These are phyloP conservation scores for Gobio gobio DNA, from an alignment of 2,113 vertebrate species.

Conservation along the genomic window DNA sequence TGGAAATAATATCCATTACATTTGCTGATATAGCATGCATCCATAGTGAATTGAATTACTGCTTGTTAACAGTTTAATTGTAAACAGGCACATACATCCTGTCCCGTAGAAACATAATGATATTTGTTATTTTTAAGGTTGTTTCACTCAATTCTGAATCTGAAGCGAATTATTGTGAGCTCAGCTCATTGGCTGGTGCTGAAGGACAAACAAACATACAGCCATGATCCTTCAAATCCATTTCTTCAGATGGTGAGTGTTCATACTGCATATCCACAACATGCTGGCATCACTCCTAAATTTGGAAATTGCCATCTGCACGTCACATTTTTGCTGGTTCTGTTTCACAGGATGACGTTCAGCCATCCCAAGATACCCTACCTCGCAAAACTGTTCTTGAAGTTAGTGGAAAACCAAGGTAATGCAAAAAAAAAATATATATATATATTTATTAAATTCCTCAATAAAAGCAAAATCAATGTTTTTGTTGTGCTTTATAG, in stretches of 20 bases:
- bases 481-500: neutral
- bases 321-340: neutral
- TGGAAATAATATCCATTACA: neutral
- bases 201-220: conserved; percentile 81
- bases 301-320: neutral
- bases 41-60: neutral
- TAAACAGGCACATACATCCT: too few relatives aligned
- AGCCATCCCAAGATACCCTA: conserved; percentile 84
- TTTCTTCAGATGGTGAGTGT: conserved; percentile 86
- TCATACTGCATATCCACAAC: neutral
- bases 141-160: conserved; percentile 83
- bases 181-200: conserved; percentile 86
- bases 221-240: conserved; percentile 73
- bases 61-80: neutral
- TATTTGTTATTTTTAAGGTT: conserved; percentile 73
- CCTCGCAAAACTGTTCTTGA: conserved; percentile 79
- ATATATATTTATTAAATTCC: too few relatives aligned
- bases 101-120: neutral
- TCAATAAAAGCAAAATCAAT: too few relatives aligned
- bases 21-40: neutral
- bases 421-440: neutral
- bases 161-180: conserved; percentile 85
- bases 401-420: conserved; percentile 72
- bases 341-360: conserved; percentile 79
- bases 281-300: neutral